Evolutionary conservation across 2,888 invertebrate genomes (phyloP), one percentile per base, ranked within the genome.

Genomic region (Harpalus rufipes): DNA sequence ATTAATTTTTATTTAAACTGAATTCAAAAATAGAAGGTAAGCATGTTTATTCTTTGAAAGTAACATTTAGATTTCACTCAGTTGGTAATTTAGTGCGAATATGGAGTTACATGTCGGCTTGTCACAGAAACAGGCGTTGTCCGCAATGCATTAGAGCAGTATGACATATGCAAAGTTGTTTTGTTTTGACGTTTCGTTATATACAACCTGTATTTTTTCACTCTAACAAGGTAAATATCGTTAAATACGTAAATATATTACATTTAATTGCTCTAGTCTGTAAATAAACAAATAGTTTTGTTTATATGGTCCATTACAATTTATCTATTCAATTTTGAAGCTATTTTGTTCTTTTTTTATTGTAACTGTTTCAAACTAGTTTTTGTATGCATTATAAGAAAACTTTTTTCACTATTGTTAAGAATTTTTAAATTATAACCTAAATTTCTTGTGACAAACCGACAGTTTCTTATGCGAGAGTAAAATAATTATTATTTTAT

Each of bases 81-180:
- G 74, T 32, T 41, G 25, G n/a, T 39, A 61, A 78, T 81, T 81
- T 61, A 59, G 72, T 74, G 59, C 25, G 65, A 81, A 79, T 81
- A 79, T 78, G 79, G 32, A 59, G 44, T 76, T 85, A 58, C 56
- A 86, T 84, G 86, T 85, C 86, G 84, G 85, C 86, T 87, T 87
- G 87, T 87, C 85, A 84, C n/a, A 79, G 84, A 85, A 88, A 86
- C 90, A 90, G 90, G 90, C 90, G 90, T 90, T 89, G 90, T 88
- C 86, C 84, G 86, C 85, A 85, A 84, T 86, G 86, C 84, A 86
- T 86, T 80, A 83, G 86, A 86, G 85, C 86, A 86, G 85, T 86
- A 87, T 88, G 87, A 87, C 88, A 87, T 88, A 87, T 87, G 87
- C 87, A 87, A 86, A 86, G 86, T 85, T 86, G 86, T 86, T 87